Percentiles rank a stretch among this genome's conserved stretches.
These are phyloP conservation scores for Caenorhabditis uteleia DNA, from an alignment of 2,888 invertebrate genomes.

Conservation along the genomic window DNA sequence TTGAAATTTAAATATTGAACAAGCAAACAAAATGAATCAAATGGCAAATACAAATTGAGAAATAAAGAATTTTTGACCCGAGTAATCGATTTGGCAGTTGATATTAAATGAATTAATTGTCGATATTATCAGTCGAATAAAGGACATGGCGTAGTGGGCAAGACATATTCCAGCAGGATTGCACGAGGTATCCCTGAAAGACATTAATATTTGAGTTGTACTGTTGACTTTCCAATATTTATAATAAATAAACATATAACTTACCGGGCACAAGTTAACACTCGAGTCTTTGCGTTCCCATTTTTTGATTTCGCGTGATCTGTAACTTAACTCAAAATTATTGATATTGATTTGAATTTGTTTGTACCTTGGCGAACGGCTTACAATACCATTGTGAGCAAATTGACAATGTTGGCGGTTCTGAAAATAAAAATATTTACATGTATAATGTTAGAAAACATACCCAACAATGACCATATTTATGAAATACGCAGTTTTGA, in stretches of 20 bases:
- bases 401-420: neutral
- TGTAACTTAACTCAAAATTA: too few relatives aligned
- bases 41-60: too few relatives aligned
- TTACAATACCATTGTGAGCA: neutral
- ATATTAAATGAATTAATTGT: neutral
- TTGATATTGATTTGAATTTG: neutral
- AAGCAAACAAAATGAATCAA: neutral
- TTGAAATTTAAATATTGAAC: neutral
- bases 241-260: neutral
- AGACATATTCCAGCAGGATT: neutral
- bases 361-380: neutral
- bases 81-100: neutral
- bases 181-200: neutral
- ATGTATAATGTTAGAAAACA: neutral
- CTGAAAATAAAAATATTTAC: neutral
- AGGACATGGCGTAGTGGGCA: neutral
- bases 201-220: neutral
- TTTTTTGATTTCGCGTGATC: neutral
- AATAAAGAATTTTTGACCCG: too few relatives aligned
- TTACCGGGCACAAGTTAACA: neutral
- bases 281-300: neutral
- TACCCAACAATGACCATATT: slow-evolving; percentile 1
- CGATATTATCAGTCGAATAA: neutral
- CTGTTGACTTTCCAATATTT: too few relatives aligned
- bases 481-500: too few relatives aligned